Evolutionary conservation across 2,113 vertebrate genomes (phyloP).

Genomic region (Myotis yumanensis): DNA sequence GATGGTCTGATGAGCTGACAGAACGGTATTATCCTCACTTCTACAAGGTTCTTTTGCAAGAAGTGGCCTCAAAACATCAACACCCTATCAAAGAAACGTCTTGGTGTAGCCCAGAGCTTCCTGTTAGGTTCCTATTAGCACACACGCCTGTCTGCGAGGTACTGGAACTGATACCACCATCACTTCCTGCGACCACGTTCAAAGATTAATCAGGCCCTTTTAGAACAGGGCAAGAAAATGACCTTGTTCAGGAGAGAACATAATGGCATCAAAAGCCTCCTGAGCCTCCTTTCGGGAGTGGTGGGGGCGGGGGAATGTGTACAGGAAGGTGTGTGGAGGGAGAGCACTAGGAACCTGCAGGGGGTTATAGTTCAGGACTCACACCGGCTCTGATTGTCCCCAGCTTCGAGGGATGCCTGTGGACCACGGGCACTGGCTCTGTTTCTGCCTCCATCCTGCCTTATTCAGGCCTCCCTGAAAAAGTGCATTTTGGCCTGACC

Average conservation of each 20-base stretch:
- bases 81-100: too few relatives aligned
- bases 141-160: neutral
- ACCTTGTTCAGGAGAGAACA: neutral
- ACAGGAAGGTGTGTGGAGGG: fast-evolving
- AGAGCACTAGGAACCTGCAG: fast-evolving
- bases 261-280: neutral
- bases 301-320: fast-evolving
- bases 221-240: neutral
- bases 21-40: neutral
- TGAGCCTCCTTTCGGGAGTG: neutral
- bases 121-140: neutral
- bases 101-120: neutral
- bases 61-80: neutral
- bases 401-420: fast-evolving
- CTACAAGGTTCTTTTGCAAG: neutral
- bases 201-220: neutral
- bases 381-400: fast-evolving
- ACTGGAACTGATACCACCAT: neutral
- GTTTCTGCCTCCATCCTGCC: too few relatives aligned
- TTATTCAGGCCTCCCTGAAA: neutral
- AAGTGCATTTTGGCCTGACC: neutral
- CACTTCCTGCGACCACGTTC: neutral
- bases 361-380: neutral
- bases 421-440: neutral
- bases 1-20: neutral